Evolutionary conservation across 2,888 invertebrate genomes (phyloP).

Genomic region (Callyntrura guangdongensis): DNA sequence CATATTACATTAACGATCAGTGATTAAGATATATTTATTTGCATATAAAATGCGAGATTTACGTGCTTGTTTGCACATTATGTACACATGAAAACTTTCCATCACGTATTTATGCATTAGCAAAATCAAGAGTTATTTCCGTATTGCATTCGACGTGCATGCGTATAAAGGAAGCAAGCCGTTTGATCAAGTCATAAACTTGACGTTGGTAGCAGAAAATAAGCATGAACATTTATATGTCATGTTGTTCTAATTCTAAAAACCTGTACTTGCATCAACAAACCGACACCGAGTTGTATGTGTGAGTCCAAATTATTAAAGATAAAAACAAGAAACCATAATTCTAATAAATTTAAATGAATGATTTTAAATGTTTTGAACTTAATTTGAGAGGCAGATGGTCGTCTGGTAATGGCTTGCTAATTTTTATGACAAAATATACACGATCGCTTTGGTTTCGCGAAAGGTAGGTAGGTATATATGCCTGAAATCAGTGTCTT

Average conservation of each 20-base stretch:
- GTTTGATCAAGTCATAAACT: not conserved
- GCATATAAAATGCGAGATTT: slow-evolving; percentile 28
- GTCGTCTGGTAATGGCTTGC: too few species aligned
- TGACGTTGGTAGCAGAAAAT: too few species aligned
- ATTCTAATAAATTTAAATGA: not conserved
- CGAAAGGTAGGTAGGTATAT: too few species aligned
- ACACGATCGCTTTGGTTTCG: too few species aligned
- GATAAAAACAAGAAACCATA: too few species aligned
- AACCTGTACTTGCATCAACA: not conserved
- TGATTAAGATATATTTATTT: slow-evolving; percentile 44
- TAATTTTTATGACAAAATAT: too few species aligned
- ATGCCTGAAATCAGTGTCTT: too few species aligned
- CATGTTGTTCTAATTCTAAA: not conserved
- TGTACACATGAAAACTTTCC: slow-evolving; percentile 23
- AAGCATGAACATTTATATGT: too few species aligned
- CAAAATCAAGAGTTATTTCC: slow-evolving; percentile 1
- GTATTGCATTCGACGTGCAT: not conserved
- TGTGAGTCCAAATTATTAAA: too few species aligned
- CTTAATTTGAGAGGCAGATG: too few species aligned
- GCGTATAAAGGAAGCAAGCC: not conserved
- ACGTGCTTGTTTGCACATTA: not conserved
- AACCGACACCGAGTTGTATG: not conserved
- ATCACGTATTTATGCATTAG: slow-evolving; percentile 44
- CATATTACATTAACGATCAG: slow-evolving; percentile 44
- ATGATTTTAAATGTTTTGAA: not conserved